phyloP scores from a whole-genome alignment of 1,140 invertebrate genomes.

The Melipona quadrifasciata region DNA sequence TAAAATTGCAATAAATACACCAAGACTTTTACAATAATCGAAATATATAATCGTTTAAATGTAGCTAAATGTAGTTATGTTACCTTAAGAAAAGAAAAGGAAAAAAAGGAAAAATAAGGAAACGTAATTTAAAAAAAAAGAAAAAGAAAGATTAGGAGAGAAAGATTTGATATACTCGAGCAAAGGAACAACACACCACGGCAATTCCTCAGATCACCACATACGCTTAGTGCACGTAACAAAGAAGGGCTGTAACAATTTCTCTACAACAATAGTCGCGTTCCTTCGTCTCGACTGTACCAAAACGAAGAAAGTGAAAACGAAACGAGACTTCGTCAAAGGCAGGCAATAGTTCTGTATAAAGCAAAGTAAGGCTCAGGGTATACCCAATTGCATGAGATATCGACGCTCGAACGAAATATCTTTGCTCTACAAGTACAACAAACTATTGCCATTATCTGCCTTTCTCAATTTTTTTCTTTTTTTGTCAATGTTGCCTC shows the following conservation, averaged over 20 bases:
- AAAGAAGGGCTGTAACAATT: constrained; percentile 24
- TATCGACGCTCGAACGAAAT: background rate
- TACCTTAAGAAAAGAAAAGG: constrained; percentile 6
- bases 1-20: constrained; percentile 28
- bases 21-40: constrained; percentile 10
- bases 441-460: background rate
- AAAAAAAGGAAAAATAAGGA: constrained; percentile 4
- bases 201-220: no score
- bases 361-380: constrained; percentile 22
- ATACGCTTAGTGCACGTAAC: background rate
- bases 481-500: no score
- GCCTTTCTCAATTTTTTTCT: background rate
- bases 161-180: background rate
- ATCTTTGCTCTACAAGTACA: background rate
- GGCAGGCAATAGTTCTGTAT: background rate
- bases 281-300: background rate
- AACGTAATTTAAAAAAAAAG: background rate
- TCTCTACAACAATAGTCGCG: constrained; percentile 25
- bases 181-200: background rate
- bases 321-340: background rate
- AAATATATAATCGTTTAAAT: constrained; percentile 8
- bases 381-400: background rate
- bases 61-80: background rate
- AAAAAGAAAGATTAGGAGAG: background rate
- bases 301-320: background rate